Conservation (phyloP, 2,888 invertebrate genomes). For the Gandaritis pyraliata region DNA sequence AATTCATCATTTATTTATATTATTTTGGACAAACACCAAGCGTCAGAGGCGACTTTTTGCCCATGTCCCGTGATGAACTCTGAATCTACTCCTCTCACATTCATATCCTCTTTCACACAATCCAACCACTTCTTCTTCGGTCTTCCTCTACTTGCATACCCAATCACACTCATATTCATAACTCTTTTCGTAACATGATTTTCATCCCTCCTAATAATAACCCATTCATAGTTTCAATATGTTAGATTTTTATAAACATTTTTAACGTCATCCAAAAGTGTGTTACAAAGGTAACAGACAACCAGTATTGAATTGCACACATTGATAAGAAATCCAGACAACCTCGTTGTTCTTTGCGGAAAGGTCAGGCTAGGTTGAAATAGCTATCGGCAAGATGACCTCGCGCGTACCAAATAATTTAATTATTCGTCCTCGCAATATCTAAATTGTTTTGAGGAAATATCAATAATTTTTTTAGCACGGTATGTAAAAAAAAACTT, state of each 20-base stretch:
- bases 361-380: constrained; percentile 26
- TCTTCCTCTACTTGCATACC: too few species aligned
- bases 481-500: too few species aligned
- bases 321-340: constrained; percentile 20
- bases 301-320: constrained; percentile 14
- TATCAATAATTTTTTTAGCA: not conserved
- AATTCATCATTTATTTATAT: not conserved
- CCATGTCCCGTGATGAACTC: too few species aligned
- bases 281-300: constrained; percentile 7
- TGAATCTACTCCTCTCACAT: too few species aligned
- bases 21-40: too few species aligned
- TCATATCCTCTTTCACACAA: too few species aligned
- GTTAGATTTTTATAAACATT: not conserved
- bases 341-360: constrained; percentile 1
- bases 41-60: too few species aligned
- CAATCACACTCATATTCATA: too few species aligned
- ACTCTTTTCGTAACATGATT: too few species aligned
- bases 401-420: constrained; percentile 8
- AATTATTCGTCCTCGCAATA: constrained; percentile 6
- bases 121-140: too few species aligned
- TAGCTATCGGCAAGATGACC: constrained; percentile 36
- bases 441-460: not conserved
- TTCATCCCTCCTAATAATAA: too few species aligned
- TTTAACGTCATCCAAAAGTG: constrained; percentile 5
- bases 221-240: too few species aligned